A percentile compares a stretch with the other conserved stretches of the same genome.
Evolutionary conservation across 2,888 invertebrate genomes (phyloP).

Genomic region (Dusona sp.): DNA sequence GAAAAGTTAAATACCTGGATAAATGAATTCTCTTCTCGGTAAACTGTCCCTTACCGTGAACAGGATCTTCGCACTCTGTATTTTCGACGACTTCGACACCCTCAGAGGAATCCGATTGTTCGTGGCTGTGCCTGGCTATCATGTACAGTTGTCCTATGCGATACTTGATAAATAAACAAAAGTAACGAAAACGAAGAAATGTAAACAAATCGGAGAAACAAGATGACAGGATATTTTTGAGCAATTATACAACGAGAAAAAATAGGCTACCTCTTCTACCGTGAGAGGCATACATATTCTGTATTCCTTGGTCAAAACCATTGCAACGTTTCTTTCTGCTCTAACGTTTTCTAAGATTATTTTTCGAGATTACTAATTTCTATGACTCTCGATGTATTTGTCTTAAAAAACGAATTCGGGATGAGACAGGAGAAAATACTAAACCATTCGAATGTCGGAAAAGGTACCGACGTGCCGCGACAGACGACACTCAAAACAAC

Average conservation of each 20-base stretch:
- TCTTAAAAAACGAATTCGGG: neutral
- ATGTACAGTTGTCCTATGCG: constrained; percentile 96
- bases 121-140: constrained; percentile 97
- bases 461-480: constrained; percentile 6
- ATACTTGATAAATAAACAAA: constrained; percentile 87
- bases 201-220: neutral
- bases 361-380: neutral
- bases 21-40: constrained; percentile 96
- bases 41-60: constrained; percentile 93
- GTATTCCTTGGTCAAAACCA: constrained; percentile 95
- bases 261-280: constrained; percentile 91
- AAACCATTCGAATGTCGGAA: constrained; percentile 2
- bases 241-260: constrained; percentile 49
- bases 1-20: constrained; percentile 89
- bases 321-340: constrained; percentile 81
- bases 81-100: constrained; percentile 97
- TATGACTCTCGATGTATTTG: neutral
- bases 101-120: constrained; percentile 95
- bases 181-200: neutral
- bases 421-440: neutral
- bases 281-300: constrained; percentile 97
- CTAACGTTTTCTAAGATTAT: neutral
- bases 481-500: constrained; percentile 80
- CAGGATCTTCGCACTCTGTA: constrained; percentile 91
- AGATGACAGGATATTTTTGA: constrained; percentile 18